A percentile compares a stretch with the other conserved stretches of the same genome.
Conservation (phyloP, 2,888 invertebrate genomes). For the Julus scandinavius region DNA sequence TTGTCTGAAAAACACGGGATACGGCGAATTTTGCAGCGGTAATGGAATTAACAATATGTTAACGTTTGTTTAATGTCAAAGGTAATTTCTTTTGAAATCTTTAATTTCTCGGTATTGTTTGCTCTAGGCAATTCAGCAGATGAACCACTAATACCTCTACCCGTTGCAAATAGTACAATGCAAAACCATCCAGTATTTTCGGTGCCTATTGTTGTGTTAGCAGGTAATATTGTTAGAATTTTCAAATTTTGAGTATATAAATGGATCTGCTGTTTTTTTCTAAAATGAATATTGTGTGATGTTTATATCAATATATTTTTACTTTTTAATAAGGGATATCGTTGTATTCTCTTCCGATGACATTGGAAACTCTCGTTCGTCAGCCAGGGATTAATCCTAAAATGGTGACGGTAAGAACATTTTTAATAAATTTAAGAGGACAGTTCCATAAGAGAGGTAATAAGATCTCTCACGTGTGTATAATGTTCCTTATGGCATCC, state of each 20-base stretch:
- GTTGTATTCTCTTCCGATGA: constrained; percentile 62
- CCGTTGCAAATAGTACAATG: constrained; percentile 63
- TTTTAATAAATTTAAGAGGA: background rate
- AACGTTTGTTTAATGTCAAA: background rate
- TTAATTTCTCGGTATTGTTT: background rate
- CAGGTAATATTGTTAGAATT: constrained; percentile 62
- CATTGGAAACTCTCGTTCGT: constrained; percentile 68
- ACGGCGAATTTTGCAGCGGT: constrained; percentile 68
- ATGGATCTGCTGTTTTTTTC: background rate
- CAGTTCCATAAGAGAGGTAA: too few relatives aligned
- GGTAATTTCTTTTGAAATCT: background rate
- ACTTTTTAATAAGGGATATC: constrained; percentile 40
- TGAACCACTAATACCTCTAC: constrained; percentile 64
- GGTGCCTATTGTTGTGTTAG: constrained; percentile 67
- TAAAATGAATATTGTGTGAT: background rate
- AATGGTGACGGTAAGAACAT: constrained; percentile 58
- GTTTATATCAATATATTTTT: background rate
- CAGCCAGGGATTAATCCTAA: constrained; percentile 69
- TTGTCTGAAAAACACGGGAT: constrained; percentile 66
- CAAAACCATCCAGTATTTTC: constrained; percentile 65
- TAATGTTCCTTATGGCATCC: too few relatives aligned
- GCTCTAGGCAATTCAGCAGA: constrained; percentile 64
- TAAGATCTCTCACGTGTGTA: too few relatives aligned
- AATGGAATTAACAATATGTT: constrained; percentile 57
- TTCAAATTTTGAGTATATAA: background rate